These are phyloP conservation scores for Lipophrys pholis DNA, from an alignment of 2,113 vertebrate species.

Conservation along the genomic window DNA sequence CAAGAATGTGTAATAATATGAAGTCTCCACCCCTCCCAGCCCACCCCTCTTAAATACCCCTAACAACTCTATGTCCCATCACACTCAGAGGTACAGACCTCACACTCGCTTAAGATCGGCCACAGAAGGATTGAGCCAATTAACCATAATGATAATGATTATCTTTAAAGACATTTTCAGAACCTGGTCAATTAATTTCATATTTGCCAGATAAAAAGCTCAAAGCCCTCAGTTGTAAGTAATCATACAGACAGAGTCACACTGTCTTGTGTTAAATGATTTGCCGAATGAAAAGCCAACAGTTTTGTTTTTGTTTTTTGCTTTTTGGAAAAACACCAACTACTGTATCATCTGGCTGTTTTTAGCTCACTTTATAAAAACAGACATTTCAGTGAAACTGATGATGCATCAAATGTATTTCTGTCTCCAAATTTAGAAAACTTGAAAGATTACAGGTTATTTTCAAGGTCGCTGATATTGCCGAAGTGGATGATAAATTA, in stretches of 20 bases:
- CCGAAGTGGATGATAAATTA: no score
- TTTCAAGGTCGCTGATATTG: no score
- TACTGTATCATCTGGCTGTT: not conserved
- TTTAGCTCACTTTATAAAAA: conserved; percentile 22
- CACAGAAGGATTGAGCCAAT: conserved; percentile 21
- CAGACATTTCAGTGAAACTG: not conserved
- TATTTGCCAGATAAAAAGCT: conserved; percentile 61
- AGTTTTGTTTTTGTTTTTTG: conserved; percentile 18
- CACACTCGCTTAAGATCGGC: not conserved
- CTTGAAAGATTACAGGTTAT: not conserved
- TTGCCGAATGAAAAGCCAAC: conserved; percentile 22
- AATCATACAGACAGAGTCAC: conserved; percentile 47
- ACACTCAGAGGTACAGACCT: conserved; percentile 22
- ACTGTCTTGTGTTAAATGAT: conserved; percentile 51
- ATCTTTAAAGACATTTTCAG: conserved; percentile 41
- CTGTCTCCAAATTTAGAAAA: not conserved
- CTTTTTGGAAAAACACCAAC: not conserved
- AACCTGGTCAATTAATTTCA: conserved; percentile 48
- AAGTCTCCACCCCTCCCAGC: no score
- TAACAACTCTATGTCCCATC: conserved; percentile 9
- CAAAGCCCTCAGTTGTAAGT: conserved; percentile 53
- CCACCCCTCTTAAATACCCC: not conserved
- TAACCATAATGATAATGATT: conserved; percentile 41
- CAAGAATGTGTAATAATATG: no score
- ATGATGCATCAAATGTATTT: no score